Evolutionary conservation across 1,140 invertebrate genomes (phyloP).

Genomic region (Habropoda laboriosa): DNA sequence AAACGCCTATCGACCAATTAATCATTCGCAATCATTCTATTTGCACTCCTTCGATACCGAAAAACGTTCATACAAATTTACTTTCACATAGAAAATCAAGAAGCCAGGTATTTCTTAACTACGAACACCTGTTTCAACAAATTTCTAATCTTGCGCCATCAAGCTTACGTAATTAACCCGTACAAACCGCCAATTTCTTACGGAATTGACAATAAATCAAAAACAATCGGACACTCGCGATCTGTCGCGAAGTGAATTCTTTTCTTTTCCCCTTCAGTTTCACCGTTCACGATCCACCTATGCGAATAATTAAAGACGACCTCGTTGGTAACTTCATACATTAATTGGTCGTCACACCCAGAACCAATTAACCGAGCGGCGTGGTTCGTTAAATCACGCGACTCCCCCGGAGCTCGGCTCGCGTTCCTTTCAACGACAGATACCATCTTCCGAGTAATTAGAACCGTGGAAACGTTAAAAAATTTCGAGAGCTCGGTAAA

Average conservation of each 20-base stretch:
- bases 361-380: conserved; percentile 31
- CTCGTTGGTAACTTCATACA: neutral
- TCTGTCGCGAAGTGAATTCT: neutral
- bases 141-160: neutral
- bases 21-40: neutral
- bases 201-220: neutral
- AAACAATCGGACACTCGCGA: neutral
- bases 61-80: neutral
- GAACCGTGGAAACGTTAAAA: conserved; percentile 7
- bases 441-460: conserved; percentile 39
- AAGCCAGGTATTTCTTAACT: neutral
- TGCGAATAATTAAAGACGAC: conserved; percentile 31
- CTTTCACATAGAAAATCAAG: neutral
- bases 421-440: conserved; percentile 9
- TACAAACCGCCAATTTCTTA: neutral
- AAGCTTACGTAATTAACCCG: neutral
- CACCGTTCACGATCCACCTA: too few species aligned
- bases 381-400: conserved; percentile 30
- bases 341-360: conserved; percentile 25
- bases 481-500: conserved; percentile 10
- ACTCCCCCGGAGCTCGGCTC: neutral
- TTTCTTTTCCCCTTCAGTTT: neutral
- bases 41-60: neutral
- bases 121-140: neutral
- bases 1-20: neutral